phyloP scores from a whole-genome alignment of 2,113 vertebrate genomes.

The Zeus faber region DNA sequence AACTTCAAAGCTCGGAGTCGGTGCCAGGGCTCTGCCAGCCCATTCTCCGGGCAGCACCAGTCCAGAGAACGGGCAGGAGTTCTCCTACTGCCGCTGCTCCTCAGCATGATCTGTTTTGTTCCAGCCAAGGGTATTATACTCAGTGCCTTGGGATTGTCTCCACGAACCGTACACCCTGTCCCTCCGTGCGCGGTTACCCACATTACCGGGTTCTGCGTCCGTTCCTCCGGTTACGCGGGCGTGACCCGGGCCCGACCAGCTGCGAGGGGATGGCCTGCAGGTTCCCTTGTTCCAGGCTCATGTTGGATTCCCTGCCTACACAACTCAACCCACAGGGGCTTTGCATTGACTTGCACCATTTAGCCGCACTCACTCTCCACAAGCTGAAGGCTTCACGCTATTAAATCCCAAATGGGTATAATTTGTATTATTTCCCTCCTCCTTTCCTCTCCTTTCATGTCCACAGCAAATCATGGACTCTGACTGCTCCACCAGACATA shows the following conservation, averaged over 20 bases:
- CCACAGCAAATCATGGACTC: conserved; percentile 61
- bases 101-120: conserved; percentile 62
- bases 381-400: conserved; percentile 43
- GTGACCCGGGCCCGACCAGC: conserved; percentile 35
- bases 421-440: conserved; percentile 22
- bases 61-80: no score
- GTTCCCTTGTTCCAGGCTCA: conserved; percentile 37
- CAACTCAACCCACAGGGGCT: conserved; percentile 42
- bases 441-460: conserved; percentile 52
- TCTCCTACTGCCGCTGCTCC: conserved; percentile 36
- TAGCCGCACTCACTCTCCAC: conserved; percentile 27
- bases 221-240: conserved; percentile 36
- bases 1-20: conserved; percentile 61
- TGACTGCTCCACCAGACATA: conserved; percentile 72
- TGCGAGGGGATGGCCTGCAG: conserved; percentile 51
- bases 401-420: conserved; percentile 23
- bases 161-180: no score
- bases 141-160: conserved; percentile 47
- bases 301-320: conserved; percentile 41
- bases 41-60: conserved; percentile 54
- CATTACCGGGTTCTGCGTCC: conserved; percentile 50
- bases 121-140: conserved; percentile 60
- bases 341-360: conserved; percentile 36
- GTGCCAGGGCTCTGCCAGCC: conserved; percentile 47
- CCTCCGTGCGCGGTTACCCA: conserved; percentile 60